Evolutionary conservation across 1,140 invertebrate genomes (phyloP).

Genomic region (Octopus bimaculoides): DNA sequence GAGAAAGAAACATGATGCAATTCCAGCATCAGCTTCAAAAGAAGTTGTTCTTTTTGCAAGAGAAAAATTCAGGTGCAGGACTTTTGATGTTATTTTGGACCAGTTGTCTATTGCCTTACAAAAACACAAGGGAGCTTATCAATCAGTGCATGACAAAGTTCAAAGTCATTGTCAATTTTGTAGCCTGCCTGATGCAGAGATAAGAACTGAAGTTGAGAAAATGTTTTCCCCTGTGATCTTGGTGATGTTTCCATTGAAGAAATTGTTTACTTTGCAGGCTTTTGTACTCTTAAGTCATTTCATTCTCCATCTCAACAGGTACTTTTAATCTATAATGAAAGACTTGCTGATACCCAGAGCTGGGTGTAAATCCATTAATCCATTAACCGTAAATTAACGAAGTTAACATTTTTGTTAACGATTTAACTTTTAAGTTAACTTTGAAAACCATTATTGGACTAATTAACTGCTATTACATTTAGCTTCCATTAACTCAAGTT

Average conservation of each 20-base stretch:
- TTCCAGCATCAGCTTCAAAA: background rate
- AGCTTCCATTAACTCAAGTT: too few relatives aligned
- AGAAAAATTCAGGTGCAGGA: background rate
- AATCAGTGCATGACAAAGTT: background rate
- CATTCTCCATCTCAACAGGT: background rate
- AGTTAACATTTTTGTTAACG: too few relatives aligned
- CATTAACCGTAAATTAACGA: too few relatives aligned
- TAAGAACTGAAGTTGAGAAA: background rate
- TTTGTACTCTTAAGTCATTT: background rate
- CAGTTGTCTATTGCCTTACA: constrained; percentile 8
- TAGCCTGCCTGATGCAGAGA: background rate
- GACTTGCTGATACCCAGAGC: background rate
- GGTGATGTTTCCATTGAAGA: background rate
- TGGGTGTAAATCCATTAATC: too few relatives aligned
- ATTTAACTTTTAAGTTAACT: too few relatives aligned
- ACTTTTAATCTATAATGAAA: background rate
- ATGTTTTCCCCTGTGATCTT: background rate
- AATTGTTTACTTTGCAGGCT: background rate
- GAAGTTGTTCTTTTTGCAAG: constrained; percentile 5
- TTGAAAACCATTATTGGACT: too few relatives aligned
- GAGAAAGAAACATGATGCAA: background rate
- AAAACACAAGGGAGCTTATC: background rate
- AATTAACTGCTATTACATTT: too few relatives aligned
- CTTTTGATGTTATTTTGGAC: constrained; percentile 8
- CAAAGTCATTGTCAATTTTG: background rate